Conservation (phyloP, 1,140 invertebrate species). For the Pseudomyrmex sp. region DNA sequence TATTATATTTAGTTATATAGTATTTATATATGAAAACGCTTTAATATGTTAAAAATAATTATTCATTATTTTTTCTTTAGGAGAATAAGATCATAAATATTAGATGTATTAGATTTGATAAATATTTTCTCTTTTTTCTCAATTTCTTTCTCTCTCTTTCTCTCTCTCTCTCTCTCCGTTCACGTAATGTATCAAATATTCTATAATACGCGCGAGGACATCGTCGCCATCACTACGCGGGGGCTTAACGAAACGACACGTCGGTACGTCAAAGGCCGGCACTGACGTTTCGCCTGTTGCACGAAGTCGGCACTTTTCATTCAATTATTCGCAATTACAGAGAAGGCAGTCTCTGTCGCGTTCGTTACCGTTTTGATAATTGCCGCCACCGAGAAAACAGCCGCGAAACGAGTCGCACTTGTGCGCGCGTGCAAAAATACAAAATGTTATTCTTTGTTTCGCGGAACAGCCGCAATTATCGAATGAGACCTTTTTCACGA, state of each 20-base stretch:
- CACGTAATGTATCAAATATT: neutral
- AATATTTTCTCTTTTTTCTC: neutral
- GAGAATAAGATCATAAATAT: neutral
- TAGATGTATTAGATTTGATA: neutral
- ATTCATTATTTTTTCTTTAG: no score
- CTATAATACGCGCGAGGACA: neutral
- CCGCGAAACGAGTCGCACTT: conserved; percentile 41
- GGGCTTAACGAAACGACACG: conserved; percentile 41
- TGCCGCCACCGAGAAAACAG: conserved; percentile 57
- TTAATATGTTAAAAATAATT: no score
- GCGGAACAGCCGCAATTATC: neutral
- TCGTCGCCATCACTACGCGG: conserved; percentile 37
- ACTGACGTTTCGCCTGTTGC: conserved; percentile 74
- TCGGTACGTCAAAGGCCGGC: conserved; percentile 54
- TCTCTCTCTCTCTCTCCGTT: no score
- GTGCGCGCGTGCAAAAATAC: conserved; percentile 1
- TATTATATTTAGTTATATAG: no score
- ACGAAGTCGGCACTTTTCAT: conserved; percentile 71
- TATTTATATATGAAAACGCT: no score
- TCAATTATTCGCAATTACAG: conserved; percentile 80
- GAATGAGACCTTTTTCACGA: neutral
- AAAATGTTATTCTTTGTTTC: conserved; percentile 13
- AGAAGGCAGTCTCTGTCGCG: conserved; percentile 31
- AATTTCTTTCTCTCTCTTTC: neutral
- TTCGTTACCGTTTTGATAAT: conserved; percentile 70